Evolutionary conservation across 2,888 invertebrate genomes (phyloP), one percentile per base, ranked within the genome.

Genomic region (Exocentrus adspersus): DNA sequence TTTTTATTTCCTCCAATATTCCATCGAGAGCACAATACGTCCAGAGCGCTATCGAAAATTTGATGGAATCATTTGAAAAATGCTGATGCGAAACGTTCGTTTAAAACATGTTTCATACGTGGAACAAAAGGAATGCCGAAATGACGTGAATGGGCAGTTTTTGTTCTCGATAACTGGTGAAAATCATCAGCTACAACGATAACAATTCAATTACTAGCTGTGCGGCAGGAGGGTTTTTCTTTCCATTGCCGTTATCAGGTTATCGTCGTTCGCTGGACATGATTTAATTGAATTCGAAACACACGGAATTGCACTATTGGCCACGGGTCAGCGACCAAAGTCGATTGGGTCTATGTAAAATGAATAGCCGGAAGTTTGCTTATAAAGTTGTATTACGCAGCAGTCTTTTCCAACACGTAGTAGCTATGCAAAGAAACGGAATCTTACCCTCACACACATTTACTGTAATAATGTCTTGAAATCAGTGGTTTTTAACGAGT

Each of bases 201-300:
- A 64, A 64, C 64, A 66, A 64, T 66, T 68, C 68, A 68, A 68
- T 66, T 68, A 66, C 66, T 46, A 32, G 50, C 58, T 45, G 52
- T 58, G 51, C 46, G 52, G 57, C 43, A 41, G 30, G 52, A 60
- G 46, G 48, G 63, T 30, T 60, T 66, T 66, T 64, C 62, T 67
- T 56, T 60, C 60, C 17, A 37, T 45, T 52, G 30, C 37, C 48
- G 57, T 45, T 32, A n/a, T 63, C 46, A 50, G 51, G 57, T 45
- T 32, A n/a, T 63, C 46, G 52, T 58, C 50, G 21, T 67, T 52
- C 48, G 57, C 48, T 52, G 56, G 56, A 67, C 62, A 63, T 58
- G 16, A 12, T 65, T 68, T 68, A 65, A 68, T 68, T 62, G 68
- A 63, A 65, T 58, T 32, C 42, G 64, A 60, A 65, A 65, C 60